Evolutionary conservation across 92 coral and sea anemone species (phyloP).

Genomic region (Palythoa grandiflora): DNA sequence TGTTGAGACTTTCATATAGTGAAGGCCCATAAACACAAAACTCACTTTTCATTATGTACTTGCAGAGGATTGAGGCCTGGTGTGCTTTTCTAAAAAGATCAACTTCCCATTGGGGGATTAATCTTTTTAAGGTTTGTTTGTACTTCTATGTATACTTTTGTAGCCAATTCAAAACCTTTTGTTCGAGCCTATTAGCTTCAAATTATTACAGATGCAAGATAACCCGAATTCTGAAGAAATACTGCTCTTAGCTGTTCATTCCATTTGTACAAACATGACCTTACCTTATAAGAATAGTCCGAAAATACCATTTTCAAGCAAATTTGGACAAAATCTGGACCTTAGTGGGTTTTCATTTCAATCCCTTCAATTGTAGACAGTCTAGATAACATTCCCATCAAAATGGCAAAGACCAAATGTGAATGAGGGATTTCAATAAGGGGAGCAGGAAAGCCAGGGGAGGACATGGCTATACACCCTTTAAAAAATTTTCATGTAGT

Average conservation of each 20-base stretch:
- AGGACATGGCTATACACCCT: not conserved
- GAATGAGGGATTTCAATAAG: not conserved
- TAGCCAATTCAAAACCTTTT: not conserved
- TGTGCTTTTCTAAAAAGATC: constrained; percentile 48
- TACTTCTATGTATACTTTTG: not conserved
- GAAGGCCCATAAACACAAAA: not conserved
- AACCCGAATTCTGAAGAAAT: not conserved
- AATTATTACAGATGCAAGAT: not conserved
- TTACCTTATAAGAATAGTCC: not conserved
- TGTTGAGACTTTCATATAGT: not conserved
- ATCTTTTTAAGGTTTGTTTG: constrained; percentile 39
- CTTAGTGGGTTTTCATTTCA: too few species aligned
- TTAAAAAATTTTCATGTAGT: not conserved
- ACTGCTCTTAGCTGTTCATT: not conserved
- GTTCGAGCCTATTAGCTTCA: not conserved
- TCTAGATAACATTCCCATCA: not conserved
- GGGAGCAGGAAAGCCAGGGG: not conserved
- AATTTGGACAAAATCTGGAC: not conserved
- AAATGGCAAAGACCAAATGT: not conserved
- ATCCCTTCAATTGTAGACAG: too few species aligned
- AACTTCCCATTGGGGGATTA: constrained; percentile 50
- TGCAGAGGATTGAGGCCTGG: constrained; percentile 63
- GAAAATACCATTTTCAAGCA: not conserved
- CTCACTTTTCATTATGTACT: not conserved
- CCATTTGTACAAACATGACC: not conserved